phyloP scores from a whole-genome alignment of 1,140 invertebrate species.

The Rhagoletis pomonella region DNA sequence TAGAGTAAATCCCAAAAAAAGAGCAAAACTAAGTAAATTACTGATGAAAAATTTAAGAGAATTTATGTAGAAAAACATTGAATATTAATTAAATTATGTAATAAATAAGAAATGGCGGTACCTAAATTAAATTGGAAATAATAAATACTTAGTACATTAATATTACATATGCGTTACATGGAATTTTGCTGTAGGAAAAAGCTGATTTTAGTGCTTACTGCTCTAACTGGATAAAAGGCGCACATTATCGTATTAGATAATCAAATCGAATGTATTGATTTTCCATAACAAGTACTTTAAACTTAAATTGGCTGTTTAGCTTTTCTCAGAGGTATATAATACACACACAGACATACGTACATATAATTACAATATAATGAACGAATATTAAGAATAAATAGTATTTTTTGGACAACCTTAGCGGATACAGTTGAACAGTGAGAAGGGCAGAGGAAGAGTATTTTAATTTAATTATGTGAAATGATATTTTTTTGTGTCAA shows the following conservation, averaged over 20 bases:
- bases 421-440: not conserved
- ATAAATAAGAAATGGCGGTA: constrained; percentile 41
- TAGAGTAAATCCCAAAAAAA: constrained; percentile 2
- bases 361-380: not conserved
- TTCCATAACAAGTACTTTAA: not conserved
- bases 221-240: not conserved
- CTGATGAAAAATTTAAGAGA: constrained; percentile 28
- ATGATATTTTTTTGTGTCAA: not conserved
- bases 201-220: constrained; percentile 20
- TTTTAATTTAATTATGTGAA: not conserved
- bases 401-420: not conserved
- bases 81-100: constrained; percentile 44
- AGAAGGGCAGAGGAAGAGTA: not conserved
- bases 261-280: not conserved
- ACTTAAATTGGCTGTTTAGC: constrained; percentile 4
- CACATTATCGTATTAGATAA: constrained; percentile 14
- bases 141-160: constrained; percentile 27
- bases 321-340: not conserved
- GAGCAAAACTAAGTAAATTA: constrained; percentile 27
- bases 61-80: constrained; percentile 46
- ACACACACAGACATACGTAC: not conserved
- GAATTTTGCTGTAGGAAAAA: constrained; percentile 19
- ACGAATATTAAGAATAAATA: constrained; percentile 22
- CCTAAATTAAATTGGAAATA: constrained; percentile 1
- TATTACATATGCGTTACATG: constrained; percentile 16